Evolutionary conservation across 2,113 vertebrate genomes (phyloP).

Genomic region (Hemichromis elongatus): DNA sequence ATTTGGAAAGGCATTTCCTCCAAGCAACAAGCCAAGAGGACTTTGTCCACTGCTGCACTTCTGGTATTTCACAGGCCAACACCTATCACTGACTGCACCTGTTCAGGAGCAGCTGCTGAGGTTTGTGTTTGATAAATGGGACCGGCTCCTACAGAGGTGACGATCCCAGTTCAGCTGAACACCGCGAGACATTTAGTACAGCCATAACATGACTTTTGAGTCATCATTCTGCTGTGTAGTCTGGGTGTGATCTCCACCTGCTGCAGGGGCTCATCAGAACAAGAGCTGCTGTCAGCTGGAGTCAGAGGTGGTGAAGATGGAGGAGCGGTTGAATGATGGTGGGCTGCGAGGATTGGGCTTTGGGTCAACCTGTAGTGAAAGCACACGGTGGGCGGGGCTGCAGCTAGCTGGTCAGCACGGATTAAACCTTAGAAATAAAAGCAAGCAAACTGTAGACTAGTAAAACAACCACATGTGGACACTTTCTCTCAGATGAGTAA

Average conservation of each 20-base stretch:
- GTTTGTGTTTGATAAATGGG: no score
- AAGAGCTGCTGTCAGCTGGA: background rate
- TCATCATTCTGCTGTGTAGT: background rate
- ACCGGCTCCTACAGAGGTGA: background rate
- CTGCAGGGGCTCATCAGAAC: background rate
- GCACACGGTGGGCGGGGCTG: background rate
- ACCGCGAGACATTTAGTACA: background rate
- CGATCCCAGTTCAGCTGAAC: background rate
- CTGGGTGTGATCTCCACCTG: background rate
- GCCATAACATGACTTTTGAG: background rate
- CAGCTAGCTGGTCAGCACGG: background rate
- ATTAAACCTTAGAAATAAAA: background rate
- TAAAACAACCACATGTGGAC: background rate
- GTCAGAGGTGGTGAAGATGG: background rate
- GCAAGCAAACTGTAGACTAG: background rate
- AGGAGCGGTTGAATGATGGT: background rate
- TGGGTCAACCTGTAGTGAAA: background rate
- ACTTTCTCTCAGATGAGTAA: background rate
- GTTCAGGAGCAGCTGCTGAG: background rate
- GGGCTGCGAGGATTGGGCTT: background rate
- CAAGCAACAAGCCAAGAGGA: slow-evolving; percentile 12
- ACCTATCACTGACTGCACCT: slow-evolving; percentile 4
- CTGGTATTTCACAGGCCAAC: slow-evolving; percentile 5
- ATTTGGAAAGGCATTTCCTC: slow-evolving; percentile 41
- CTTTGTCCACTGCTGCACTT: background rate